These are phyloP conservation scores for Cyclargus thomasi DNA, from an alignment of 1,140 invertebrate genomes.

Conservation along the genomic window DNA sequence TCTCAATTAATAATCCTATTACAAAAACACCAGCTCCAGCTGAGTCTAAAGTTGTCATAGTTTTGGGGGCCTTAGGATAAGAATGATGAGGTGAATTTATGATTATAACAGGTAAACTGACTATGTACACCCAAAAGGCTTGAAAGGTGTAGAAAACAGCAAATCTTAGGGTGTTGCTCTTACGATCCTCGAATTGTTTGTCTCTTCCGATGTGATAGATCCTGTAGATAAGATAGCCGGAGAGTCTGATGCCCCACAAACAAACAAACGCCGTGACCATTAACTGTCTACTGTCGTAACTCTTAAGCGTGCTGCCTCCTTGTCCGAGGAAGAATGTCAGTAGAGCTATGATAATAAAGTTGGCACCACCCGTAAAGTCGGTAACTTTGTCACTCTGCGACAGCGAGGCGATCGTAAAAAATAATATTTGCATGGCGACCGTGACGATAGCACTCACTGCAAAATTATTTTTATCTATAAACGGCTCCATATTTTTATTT, in stretches of 20 bases:
- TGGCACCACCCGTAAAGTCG: slow-evolving; percentile 93
- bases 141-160: slow-evolving; percentile 95
- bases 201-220: slow-evolving; percentile 93
- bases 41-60: slow-evolving; percentile 89
- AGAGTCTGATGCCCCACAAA: slow-evolving; percentile 89
- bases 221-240: slow-evolving; percentile 89
- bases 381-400: slow-evolving; percentile 93
- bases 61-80: slow-evolving; percentile 84
- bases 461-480: slow-evolving; percentile 90
- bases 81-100: slow-evolving; percentile 91
- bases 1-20: slow-evolving; percentile 89
- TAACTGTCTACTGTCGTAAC: slow-evolving; percentile 89
- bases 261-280: slow-evolving; percentile 91
- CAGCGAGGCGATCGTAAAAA: slow-evolving; percentile 89
- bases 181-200: slow-evolving; percentile 91
- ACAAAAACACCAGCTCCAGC: slow-evolving; percentile 89
- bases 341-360: slow-evolving; percentile 91
- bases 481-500: slow-evolving; percentile 75
- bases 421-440: slow-evolving; percentile 89
- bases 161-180: slow-evolving; percentile 89
- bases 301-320: slow-evolving; percentile 81
- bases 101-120: slow-evolving; percentile 93
- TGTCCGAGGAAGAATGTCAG: slow-evolving; percentile 91
- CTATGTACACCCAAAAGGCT: slow-evolving; percentile 94
- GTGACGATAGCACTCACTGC: slow-evolving; percentile 92